These are phyloP conservation scores for Diachasma alloeum DNA, from an alignment of 1,140 invertebrate species.

Conservation along the genomic window DNA sequence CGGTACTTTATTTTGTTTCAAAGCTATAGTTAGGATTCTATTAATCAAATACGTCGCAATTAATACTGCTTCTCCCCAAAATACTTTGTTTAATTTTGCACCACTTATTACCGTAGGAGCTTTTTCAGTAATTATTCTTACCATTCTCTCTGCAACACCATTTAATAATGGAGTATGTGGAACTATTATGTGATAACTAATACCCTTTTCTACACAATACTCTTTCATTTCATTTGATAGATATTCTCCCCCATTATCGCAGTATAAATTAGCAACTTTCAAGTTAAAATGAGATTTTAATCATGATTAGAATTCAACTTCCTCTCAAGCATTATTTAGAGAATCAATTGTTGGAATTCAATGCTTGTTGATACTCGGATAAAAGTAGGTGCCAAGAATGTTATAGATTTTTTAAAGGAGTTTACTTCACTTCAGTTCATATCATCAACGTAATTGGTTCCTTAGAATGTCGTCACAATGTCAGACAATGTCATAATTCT, in stretches of 20 bases:
- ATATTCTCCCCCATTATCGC: conserved; percentile 4
- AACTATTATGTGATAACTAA: conserved; percentile 12
- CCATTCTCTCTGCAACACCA: conserved; percentile 52
- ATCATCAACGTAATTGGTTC: too few species aligned
- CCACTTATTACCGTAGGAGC: conserved; percentile 50
- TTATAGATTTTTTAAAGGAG: too few species aligned
- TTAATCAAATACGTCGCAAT: conserved; percentile 40
- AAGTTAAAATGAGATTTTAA: not conserved
- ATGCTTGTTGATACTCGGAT: too few species aligned
- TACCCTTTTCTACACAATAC: conserved; percentile 15
- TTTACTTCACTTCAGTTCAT: too few species aligned
- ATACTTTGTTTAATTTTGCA: conserved; percentile 42
- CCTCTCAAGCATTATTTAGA: too few species aligned
- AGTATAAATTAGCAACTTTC: conserved; percentile 3
- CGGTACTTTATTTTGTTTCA: conserved; percentile 53
- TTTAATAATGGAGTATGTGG: conserved; percentile 20
- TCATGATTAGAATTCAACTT: too few species aligned
- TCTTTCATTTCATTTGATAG: conserved; percentile 5
- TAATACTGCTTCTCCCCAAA: conserved; percentile 58
- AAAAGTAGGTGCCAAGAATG: too few species aligned
- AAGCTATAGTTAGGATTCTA: conserved; percentile 49
- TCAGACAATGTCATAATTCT: too few species aligned
- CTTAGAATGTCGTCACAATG: too few species aligned
- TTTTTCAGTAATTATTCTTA: conserved; percentile 58
- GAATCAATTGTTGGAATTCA: too few species aligned